Conservation (phyloP, 2,797 vertebrate genomes). For the Gymnothorax javanicus region DNA sequence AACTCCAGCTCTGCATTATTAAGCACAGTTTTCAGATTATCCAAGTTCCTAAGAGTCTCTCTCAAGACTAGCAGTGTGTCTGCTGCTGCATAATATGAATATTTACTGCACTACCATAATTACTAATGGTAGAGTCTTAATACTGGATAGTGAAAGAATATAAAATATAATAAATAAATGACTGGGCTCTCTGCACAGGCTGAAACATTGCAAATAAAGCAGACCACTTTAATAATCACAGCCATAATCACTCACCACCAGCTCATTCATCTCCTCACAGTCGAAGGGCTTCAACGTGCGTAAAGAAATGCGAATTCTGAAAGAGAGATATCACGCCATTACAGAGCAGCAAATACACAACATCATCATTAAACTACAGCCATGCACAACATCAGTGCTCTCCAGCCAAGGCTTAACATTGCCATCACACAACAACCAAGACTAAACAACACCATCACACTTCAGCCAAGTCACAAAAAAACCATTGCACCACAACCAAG, state of each 20-base stretch:
- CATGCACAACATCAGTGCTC: not conserved
- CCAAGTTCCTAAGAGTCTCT: not conserved
- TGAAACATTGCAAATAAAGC: not conserved
- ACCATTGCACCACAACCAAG: not conserved
- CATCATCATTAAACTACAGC: not conserved
- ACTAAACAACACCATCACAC: not conserved
- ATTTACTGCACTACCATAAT: not conserved
- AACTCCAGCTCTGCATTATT: not conserved
- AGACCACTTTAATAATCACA: not conserved
- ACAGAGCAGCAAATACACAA: not conserved
- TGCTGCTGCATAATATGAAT: not conserved
- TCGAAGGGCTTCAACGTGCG: conserved; percentile 86
- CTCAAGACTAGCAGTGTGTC: not conserved
- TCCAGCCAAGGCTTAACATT: not conserved
- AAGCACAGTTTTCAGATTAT: not conserved
- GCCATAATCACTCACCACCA: conserved; percentile 74
- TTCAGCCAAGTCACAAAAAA: too few relatives aligned
- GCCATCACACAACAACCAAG: not conserved
- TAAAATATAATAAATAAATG: not conserved
- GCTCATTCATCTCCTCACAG: conserved; percentile 77
- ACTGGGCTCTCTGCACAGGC: not conserved
- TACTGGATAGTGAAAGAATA: not conserved
- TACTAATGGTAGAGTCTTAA: not conserved
- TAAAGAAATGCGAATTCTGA: conserved; percentile 78
- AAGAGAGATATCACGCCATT: conserved; percentile 31